Base-by-base conservation (phyloP, 2,797 vertebrate species). In the Oreonectes daqikongensis region DNA sequence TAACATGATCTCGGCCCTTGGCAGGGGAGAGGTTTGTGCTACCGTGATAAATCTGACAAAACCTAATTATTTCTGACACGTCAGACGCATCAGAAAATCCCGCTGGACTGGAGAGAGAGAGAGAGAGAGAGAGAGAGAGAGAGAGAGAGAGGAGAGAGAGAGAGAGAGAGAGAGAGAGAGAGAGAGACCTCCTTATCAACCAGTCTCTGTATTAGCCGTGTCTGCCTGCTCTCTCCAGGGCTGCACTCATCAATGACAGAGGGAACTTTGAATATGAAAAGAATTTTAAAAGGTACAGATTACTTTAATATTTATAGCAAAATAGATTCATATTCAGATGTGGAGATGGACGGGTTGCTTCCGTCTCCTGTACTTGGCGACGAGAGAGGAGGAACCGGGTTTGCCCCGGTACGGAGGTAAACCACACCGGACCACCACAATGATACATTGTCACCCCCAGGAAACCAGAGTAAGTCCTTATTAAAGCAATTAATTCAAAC, bases 11-110 rank as follows among this genome's bases (percentile, higher is more conserved):
- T 90, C 93, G 94, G 95, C 93, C 94, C 92, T 88, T 94, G 94
- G 93, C 93, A 90, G 93, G 95, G 96, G 94, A 95, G 94, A 95
- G 95, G 96, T 95, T 96, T 96, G 95, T 92, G 94, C 94, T 95
- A 93, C 94, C 90, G 97, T 98, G 96, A 98, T 98, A 98, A 97
- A 98, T 97, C 96, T 99, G 96, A 96, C 97, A 98, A 98, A 99
- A 98, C 94, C 96, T 99, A 98, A 99, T 99, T 99, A 98, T 98
- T 98, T 98, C 95, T 98, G 97, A 99, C 97, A 98, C 94, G 94
- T 97, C 94, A 95, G 96, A 97, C 96, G 95, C 96, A 97, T 98
- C 96, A 90, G 94, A 95, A 95, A 96, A 95, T 98, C 96, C 88
- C 95, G 87, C 87, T 85, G 93, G 94, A 96, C 90, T 89, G 73